Conservation (phyloP, 2,888 invertebrate species). For the Diabrotica balteata region DNA sequence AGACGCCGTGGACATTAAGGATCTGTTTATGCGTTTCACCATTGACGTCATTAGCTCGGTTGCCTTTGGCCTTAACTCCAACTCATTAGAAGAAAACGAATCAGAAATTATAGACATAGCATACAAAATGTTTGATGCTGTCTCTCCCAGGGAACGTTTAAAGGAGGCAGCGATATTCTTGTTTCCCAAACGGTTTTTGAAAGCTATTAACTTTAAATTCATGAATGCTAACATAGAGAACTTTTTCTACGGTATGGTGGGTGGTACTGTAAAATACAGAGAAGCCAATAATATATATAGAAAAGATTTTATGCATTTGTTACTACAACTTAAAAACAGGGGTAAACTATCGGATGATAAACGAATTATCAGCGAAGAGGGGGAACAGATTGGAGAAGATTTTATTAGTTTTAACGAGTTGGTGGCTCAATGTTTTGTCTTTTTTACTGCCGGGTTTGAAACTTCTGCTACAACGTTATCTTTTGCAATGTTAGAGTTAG, state of each 20-base stretch:
- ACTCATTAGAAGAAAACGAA: constrained; percentile 62
- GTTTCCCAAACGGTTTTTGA: constrained; percentile 9
- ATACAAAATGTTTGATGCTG: constrained; percentile 31
- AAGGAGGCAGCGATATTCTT: constrained; percentile 6
- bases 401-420: constrained; percentile 28
- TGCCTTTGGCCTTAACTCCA: constrained; percentile 66
- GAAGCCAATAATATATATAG: constrained; percentile 59
- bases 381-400: constrained; percentile 10
- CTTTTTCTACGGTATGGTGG: constrained; percentile 61
- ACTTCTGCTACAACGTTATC: constrained; percentile 57
- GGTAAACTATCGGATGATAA: constrained; percentile 53
- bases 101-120: constrained; percentile 58
- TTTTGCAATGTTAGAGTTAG: constrained; percentile 62
- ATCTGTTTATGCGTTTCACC: constrained; percentile 64
- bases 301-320: constrained; percentile 65
- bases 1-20: constrained; percentile 49
- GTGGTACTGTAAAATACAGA: constrained; percentile 59
- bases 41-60: constrained; percentile 67
- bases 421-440: constrained; percentile 45
- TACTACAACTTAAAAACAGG: constrained; percentile 59
- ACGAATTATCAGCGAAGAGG: constrained; percentile 42
- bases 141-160: not conserved
- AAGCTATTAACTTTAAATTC: constrained; percentile 34
- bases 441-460: constrained; percentile 55
- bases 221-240: constrained; percentile 45